A percentile compares a stretch with the other conserved stretches of the same genome.
Conservation (phyloP, 2,113 vertebrate species). For the Merops nubicus region DNA sequence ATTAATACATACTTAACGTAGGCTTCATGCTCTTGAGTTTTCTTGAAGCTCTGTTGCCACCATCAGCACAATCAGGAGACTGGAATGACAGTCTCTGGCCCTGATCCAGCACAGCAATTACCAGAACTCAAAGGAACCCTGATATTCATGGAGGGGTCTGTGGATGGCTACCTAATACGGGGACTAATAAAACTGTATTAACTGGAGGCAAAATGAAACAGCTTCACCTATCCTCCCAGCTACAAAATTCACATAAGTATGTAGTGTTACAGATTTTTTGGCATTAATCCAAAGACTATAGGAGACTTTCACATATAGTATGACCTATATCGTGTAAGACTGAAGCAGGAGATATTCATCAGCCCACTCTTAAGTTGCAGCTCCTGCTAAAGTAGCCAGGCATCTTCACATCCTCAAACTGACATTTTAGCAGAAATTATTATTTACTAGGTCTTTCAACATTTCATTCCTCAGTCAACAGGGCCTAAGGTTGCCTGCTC, state of each 20-base stretch:
- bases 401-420: background rate
- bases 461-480: constrained; percentile 36
- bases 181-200: background rate
- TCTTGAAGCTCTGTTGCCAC: constrained; percentile 7
- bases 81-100: background rate
- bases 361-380: background rate
- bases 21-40: background rate
- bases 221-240: background rate
- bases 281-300: background rate
- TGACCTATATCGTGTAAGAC: background rate
- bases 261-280: background rate
- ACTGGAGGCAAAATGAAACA: background rate
- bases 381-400: background rate
- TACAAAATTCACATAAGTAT: background rate
- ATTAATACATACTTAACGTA: background rate
- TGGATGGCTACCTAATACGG: background rate
- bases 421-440: constrained; percentile 3
- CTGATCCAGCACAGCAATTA: background rate
- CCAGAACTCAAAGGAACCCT: background rate
- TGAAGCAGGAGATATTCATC: background rate
- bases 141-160: background rate
- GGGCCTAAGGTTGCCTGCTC: constrained; percentile 50
- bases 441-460: constrained; percentile 55
- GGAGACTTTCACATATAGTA: background rate
- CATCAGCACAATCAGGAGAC: background rate